Base-by-base conservation (phyloP, 2,888 invertebrate genomes). In the Drosophila tripunctata region DNA sequence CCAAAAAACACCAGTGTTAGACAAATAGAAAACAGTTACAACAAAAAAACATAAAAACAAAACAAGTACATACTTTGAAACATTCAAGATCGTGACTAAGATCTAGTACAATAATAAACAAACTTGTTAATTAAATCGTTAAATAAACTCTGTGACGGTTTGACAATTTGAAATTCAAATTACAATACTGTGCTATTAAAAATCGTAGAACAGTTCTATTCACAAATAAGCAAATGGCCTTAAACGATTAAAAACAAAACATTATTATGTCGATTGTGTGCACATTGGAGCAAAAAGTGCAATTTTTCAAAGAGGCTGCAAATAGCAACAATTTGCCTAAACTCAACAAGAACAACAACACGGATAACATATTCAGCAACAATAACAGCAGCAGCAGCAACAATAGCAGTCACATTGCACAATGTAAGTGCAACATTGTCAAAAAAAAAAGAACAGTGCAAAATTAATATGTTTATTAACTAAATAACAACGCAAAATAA, bases 251-350 rank as follows among this genome's bases (percentile, higher is more conserved):
- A 17, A n/a, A n/a, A n/a, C n/a, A n/a, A n/a, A n/a, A n/a, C n/a
- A n/a, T n/a, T n/a, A 80, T 80, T 82, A 90, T 90, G 90, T 90
- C 90, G 78, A 87, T 90, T 81, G 89, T 89, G 41, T 88, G 89
- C 66, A 90, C 90, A 40, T 64, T 88, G 67, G 80, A 90, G 64
- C 88, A 87, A 45, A 90, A 88, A 78, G 82, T 90, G 68, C 89
- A 88, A 76, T 76, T 89, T 57, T 87, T 87, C 38, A 88, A 89
- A 81, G 88, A 88, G 72, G 75, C 76, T 74, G 66, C 77, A 79
- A 52, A 75, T 43, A 47, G 56, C 66, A 71, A 77, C 44, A 73
- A 75, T 69, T 62, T 80, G 44, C 51, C 80, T 47, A 63, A 72
- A 47, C 62, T 67, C 21, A 76, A 76, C 31, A 72, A 71, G 60